Base-by-base conservation (phyloP, 2,797 vertebrate species). In the Avahi laniger region DNA sequence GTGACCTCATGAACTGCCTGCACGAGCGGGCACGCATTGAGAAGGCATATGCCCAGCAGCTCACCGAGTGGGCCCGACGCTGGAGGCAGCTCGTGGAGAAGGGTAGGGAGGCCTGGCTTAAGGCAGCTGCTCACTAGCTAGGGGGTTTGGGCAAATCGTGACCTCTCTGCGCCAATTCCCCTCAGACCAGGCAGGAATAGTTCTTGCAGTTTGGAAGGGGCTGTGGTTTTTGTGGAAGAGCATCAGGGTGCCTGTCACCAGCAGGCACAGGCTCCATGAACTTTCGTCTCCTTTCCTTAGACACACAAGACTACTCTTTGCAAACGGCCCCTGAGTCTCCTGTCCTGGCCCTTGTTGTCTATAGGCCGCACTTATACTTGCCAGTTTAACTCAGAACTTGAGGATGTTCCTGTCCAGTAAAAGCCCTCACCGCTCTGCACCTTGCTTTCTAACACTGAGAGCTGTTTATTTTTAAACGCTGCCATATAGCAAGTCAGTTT, bases 21-120 rank as follows among this genome's bases (percentile, higher is more conserved):
- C 99, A 99, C 0, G 99, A 99, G 93, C 99, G 99, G 7, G 99
- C 99, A 0, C 99, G 99, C 73, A 99, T 99, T 22, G 99, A 99
- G 98, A 99, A 99, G 98, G 97, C 97, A 0, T 99, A 99, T 1
- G 99, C 99, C 0, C 99, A 99, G 98, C 99, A 99, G 98, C 99
- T 99, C 89, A 99, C 99, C 1, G 99, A 99, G 96, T 99, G 99
- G 99, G 99, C 99, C 81, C 99, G 99, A 92, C 99, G 99, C 82
- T 99, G 99, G 99, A 99, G 99, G 88, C 99, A 99, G 84, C 99
- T 99, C 0, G 98, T 99, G 88, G 99, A 99, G 76, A 99, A 99
- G 98, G 99, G 99, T 99, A 98, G 89, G 93, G 7, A 10, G 7
- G 5, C 48, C 0, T 20, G 0, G 9, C 78, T 2, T 3, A 3